These are phyloP conservation scores for Drosophila fungiperda DNA, from an alignment of 2,888 invertebrate genomes.

Conservation along the genomic window DNA sequence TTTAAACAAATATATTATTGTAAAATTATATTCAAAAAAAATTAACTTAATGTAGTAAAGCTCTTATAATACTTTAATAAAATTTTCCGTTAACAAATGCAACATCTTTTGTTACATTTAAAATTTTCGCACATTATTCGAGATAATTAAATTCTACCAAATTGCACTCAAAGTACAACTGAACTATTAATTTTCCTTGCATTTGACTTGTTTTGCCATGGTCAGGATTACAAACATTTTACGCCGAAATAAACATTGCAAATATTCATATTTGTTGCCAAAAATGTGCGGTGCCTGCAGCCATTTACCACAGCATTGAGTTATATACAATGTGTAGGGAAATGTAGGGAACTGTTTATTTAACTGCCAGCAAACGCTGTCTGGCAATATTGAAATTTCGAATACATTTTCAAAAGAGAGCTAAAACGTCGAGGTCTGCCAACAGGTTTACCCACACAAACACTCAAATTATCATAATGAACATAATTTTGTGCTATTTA, in stretches of 20 bases:
- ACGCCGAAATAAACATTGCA: conserved; percentile 42
- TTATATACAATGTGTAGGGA: neutral
- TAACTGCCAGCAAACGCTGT: conserved; percentile 31
- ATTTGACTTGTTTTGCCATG: conserved; percentile 13
- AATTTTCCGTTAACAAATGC: neutral
- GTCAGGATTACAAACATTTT: conserved; percentile 30
- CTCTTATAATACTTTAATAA: too few species aligned
- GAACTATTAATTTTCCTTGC: conserved; percentile 6
- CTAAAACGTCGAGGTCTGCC: conserved; percentile 36
- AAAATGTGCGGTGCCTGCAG: conserved; percentile 37
- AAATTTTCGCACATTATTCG: conserved; percentile 15
- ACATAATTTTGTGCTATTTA: conserved; percentile 75
- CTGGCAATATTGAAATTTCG: conserved; percentile 53
- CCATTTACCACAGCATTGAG: conserved; percentile 5
- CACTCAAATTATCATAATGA: conserved; percentile 73
- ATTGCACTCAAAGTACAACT: conserved; percentile 14
- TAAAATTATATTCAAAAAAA: neutral
- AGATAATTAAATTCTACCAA: conserved; percentile 29
- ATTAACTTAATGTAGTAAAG: too few species aligned
- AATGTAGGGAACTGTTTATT: conserved; percentile 16
- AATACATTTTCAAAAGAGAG: conserved; percentile 19
- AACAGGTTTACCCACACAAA: conserved; percentile 10
- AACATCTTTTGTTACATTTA: conserved; percentile 14
- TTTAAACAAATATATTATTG: neutral
- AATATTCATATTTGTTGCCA: conserved; percentile 51